Base-by-base conservation (phyloP, 1,140 invertebrate genomes). In the Halesus radiatus region DNA sequence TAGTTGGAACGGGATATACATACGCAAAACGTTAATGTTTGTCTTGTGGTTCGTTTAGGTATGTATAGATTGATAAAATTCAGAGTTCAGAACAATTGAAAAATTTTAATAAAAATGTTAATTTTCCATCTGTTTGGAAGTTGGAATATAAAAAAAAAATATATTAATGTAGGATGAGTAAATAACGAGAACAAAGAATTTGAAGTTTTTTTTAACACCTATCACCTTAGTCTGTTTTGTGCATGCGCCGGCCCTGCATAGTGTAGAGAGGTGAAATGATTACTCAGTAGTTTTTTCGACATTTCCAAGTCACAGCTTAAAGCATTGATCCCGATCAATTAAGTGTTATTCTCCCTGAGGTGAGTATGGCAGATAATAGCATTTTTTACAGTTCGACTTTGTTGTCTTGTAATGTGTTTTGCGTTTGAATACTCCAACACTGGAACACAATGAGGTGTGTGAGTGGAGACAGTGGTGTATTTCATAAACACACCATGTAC, bases 391-490 rank as follows among this genome's bases (percentile, higher is more conserved):
- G 18, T 15, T 60, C 56, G 56, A 23, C 13, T 18, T 60, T 60
- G 56, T 60, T 60, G 56, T 60, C 18, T 60, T 8, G 10, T 60
- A 45, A 45, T 45, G 37, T 23, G 56, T 60, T 60, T 60, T 60
- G 18, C 23, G 20, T 60, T 60, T 45, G 56, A 20, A 20, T 4
- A 18, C 56, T 10, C 10, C 16, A 22, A 60, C 20, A 20, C 18
- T 22, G 18, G 16, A 20, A 60, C 23, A 20, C n/a, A 60, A 60
- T 23, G 20, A 20, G 20, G 18, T 60, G 18, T 60, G 56, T 13
- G 37, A 45, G 37, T 45, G 10, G 8, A 45, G 20, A 23, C 56
- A 60, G 56, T 13, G 56, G 56, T 23, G 56, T 20, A 60, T 56
- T 22, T 56, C 18, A 18, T 18, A 20, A 18, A 18, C 20, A 20